phyloP scores from a whole-genome alignment of 2,113 vertebrate genomes.

The Empidonax traillii region DNA sequence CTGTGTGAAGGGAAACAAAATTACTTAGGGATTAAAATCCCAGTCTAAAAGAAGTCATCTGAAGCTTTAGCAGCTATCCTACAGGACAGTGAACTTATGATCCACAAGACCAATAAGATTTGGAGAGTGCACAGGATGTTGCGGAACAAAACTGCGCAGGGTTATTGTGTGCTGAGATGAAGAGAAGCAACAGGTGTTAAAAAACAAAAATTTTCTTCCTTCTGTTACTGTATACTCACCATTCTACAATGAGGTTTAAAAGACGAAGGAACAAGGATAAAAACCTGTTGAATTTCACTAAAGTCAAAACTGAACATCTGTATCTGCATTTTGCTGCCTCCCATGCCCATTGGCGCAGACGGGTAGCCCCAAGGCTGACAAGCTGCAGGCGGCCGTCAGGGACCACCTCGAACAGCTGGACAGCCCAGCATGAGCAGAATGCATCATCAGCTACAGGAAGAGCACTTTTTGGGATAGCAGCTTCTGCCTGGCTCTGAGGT shows the following conservation, averaged over 20 bases:
- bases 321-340: not conserved
- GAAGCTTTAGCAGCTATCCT: not conserved
- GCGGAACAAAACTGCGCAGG: not conserved
- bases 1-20: not conserved
- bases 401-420: not conserved
- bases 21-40: not conserved
- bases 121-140: not conserved
- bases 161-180: not conserved
- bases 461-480: fast-evolving
- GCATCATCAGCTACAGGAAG: not conserved
- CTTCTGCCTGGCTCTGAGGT: not conserved
- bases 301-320: not conserved
- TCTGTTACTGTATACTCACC: not conserved
- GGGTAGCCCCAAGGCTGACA: not conserved
- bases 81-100: not conserved
- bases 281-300: not conserved
- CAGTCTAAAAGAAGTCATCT: not conserved
- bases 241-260: not conserved
- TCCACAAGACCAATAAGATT: not conserved
- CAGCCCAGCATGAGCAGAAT: not conserved
- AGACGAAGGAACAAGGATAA: not conserved
- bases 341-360: fast-evolving
- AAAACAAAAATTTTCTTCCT: not conserved
- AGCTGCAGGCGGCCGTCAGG: fast-evolving
- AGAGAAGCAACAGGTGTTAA: not conserved